Base-by-base conservation (phyloP, 2,888 invertebrate species). In the Phortica magna region DNA sequence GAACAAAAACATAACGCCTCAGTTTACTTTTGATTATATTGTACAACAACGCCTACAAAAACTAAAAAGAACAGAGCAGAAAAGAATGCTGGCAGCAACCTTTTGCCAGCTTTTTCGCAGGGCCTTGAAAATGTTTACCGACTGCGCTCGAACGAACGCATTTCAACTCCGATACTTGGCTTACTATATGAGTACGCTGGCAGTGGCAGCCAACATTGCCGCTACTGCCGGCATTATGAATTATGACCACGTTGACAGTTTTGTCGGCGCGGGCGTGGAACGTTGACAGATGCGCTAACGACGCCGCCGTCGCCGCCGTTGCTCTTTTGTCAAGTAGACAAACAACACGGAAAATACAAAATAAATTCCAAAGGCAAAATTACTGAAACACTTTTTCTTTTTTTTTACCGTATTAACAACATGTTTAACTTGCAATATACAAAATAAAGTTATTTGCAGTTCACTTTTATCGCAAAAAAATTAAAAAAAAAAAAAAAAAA, bases 171-270 rank as follows among this genome's bases (percentile, higher is more conserved):
- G 9, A 2, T 12, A 6, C 48, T 48, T 48, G 87, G 83, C 81
- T 81, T 82, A 78, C 76, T 81, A 78, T 73, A 64, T 75, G 67
- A 42, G 73, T 57, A 59, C 22, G 9, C 9, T 65, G 76, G 43
- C 43, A 43, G 43, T 43, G 7, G 43, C 43, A 7, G 43, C 43
- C 7, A 10, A 6, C 6, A 7, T 31, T 22, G 22, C 12, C 39
- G 64, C 64, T 64, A 19, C 61, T 10, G 22, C 43, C 61, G 85
- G 42, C 82, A 87, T 82, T 87, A 86, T 86, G 85, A 86, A 85
- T 88, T 88, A 86, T 86, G 87, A 79, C 81, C 85, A 83, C 85
- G 88, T 88, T 86, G 86, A 86, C 88, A 86, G 87, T 86, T 88
- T 55, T 87, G 80, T 85, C 80, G 67, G 55, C 84, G 85, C 83